Base-by-base conservation (phyloP, 1,140 invertebrate species). In the Acyrthosiphon pisum region DNA sequence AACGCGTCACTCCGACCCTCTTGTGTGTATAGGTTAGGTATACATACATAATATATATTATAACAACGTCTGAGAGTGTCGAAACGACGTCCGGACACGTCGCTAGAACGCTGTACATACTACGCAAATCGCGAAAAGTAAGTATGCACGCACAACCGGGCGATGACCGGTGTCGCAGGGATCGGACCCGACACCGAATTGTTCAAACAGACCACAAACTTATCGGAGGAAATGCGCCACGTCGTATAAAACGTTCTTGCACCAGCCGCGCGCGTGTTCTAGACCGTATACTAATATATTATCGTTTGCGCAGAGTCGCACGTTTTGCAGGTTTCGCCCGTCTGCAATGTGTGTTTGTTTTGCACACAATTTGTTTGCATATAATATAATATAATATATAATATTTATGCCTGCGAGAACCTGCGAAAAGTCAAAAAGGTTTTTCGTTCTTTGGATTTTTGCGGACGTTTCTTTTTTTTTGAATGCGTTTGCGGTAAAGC, bases 191-290 rank as follows among this genome's bases (percentile, higher is more conserved):
- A 41, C n/a, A n/a, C 30, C 41, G 41, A 11, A 41, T 26, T 84
- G 83, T 41, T 84, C 41, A 84, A 84, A 84, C 83, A 84, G 83
- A 84, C 41, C 41, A 23, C 60, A 76, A 41, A 84, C 83, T 88
- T 50, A 35, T 88, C 87, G 44, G 30, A 35, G 6, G 30, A 76
- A 76, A 76, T 4, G 30, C n/a, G n/a, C 60, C n/a, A 76, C 60
- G 30, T n/a, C 30, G 60, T 76, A n/a, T 18, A 20, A 76, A 76
- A 76, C n/a, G 60, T 11, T 68, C 14, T n/a, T n/a, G 30, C 60
- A 14, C 30, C 30, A 0, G 30, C 14, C 22, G 35, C 14, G 20
- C 22, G n/a, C 11, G 35, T 11, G 22, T 23, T 22, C 0, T 35
- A 6, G 8, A 35, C 14, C 18, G 0, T 76, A 76, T 81, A 76